These are phyloP conservation scores for Oscarella lobularis DNA, from an alignment of 37 sponge, comb jelly and placozoan genomes.

Conservation along the genomic window DNA sequence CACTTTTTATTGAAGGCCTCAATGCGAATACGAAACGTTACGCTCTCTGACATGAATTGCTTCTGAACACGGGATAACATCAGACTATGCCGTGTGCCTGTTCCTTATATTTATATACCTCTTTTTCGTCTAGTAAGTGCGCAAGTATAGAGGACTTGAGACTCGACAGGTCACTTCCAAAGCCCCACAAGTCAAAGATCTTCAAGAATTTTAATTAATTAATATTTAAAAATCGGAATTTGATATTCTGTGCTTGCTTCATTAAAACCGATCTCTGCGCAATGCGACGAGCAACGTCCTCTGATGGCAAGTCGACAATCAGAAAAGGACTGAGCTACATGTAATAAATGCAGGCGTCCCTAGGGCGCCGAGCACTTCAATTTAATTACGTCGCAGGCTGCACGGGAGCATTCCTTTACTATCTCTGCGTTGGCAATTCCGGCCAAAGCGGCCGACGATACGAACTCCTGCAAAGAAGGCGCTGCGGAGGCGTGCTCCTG, in stretches of 20 bases:
- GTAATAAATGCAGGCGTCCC: neutral
- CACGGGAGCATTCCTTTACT: too few species aligned
- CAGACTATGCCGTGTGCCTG: too few species aligned
- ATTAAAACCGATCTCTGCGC: neutral
- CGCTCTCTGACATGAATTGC: neutral
- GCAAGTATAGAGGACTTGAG: slow-evolving; percentile 16
- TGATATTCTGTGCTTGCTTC: slow-evolving; percentile 20
- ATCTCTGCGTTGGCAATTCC: too few species aligned
- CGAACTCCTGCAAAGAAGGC: too few species aligned
- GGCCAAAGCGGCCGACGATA: too few species aligned
- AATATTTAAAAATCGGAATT: neutral
- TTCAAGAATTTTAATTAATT: neutral
- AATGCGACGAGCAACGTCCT: slow-evolving; percentile 15
- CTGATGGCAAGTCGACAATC: slow-evolving; percentile 28
- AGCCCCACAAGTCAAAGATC: slow-evolving; percentile 54
- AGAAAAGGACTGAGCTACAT: slow-evolving; percentile 42
- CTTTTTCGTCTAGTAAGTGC: too few species aligned
- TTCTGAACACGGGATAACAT: neutral
- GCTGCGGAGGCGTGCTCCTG: neutral
- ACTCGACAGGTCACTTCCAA: slow-evolving; percentile 28
- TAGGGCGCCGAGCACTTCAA: too few species aligned
- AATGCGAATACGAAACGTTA: neutral
- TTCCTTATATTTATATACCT: too few species aligned
- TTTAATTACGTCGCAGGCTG: too few species aligned
- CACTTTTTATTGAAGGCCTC: neutral